phyloP scores from a whole-genome alignment of 2,797 vertebrate species.

The Loris lydekkerianus region DNA sequence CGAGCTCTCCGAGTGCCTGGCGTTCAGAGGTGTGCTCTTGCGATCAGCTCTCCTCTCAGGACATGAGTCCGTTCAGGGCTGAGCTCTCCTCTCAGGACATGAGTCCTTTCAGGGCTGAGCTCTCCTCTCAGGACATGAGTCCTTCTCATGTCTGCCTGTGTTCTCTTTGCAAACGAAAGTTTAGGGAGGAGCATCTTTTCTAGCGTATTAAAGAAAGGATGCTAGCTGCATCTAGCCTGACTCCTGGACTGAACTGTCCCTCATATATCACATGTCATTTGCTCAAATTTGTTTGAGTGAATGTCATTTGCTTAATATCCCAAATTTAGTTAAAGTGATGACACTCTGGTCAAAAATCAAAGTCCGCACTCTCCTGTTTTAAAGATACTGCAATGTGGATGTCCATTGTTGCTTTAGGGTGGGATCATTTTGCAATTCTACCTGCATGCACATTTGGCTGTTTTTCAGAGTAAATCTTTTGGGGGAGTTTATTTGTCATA shows the following conservation, averaged over 20 bases:
- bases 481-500: not conserved
- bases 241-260: too few relatives aligned
- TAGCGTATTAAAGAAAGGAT: not conserved
- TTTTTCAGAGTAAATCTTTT: not conserved
- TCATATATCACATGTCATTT: not conserved
- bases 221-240: not conserved
- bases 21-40: too few relatives aligned
- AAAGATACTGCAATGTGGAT: not conserved
- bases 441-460: not conserved
- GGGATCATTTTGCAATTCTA: not conserved
- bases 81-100: too few relatives aligned
- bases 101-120: too few relatives aligned
- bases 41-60: too few relatives aligned
- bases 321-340: not conserved
- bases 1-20: too few relatives aligned
- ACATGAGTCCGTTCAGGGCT: too few relatives aligned
- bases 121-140: not conserved
- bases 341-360: not conserved
- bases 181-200: not conserved
- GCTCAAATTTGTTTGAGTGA: not conserved
- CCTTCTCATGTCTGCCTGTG: not conserved
- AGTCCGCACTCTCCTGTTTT: not conserved
- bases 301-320: not conserved
- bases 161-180: not conserved
- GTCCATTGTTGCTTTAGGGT: rapidly evolving